A percentile compares a stretch with the other conserved stretches of the same genome.
phyloP scores from a whole-genome alignment of 2,797 vertebrate species.

The Phoeniculus purpureus region DNA sequence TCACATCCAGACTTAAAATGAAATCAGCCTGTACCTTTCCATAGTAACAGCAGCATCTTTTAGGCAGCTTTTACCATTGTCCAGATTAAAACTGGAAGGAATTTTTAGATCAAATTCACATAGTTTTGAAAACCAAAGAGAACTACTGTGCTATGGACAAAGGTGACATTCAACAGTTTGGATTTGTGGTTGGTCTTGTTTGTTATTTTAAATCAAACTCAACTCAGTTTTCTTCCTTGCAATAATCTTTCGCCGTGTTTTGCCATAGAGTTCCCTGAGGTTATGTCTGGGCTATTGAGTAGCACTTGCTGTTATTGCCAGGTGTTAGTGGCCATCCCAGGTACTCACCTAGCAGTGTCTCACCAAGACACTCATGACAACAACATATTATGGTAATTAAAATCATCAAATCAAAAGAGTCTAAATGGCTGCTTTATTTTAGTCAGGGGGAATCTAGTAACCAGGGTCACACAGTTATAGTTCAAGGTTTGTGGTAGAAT shows the following conservation, averaged over 20 bases:
- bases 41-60: constrained; percentile 10
- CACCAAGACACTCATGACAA: neutral
- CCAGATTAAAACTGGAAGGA: neutral
- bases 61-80: constrained; percentile 1
- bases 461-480: neutral
- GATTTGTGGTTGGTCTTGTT: no score
- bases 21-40: neutral
- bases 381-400: neutral
- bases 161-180: neutral
- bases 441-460: neutral
- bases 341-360: neutral
- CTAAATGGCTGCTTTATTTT: neutral
- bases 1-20: constrained; percentile 45
- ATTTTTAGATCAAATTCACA: neutral
- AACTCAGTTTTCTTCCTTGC: neutral
- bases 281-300: neutral
- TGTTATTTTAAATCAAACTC: neutral
- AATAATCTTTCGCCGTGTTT: neutral
- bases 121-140: neutral
- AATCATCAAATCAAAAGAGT: neutral
- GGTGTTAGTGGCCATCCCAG: neutral
- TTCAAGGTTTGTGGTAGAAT: neutral
- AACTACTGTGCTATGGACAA: neutral
- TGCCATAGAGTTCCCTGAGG: neutral
- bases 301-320: neutral